phyloP scores from a whole-genome alignment of 2,797 vertebrate species.

The Acanthopagrus latus region DNA sequence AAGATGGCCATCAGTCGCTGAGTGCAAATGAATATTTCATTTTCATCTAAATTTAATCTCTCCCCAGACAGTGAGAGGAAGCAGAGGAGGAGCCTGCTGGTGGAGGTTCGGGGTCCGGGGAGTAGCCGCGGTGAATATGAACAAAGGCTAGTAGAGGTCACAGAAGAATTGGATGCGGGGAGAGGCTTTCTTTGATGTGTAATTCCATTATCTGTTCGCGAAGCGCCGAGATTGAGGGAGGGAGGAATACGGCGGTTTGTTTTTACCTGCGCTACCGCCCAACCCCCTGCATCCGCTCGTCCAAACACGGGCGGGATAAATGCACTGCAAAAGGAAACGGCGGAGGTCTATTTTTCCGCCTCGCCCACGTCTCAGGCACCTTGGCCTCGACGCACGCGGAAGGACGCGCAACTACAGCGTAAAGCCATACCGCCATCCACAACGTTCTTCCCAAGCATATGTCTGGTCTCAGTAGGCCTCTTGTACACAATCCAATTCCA shows the following conservation, averaged over 20 bases:
- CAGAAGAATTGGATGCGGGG: constrained; percentile 68
- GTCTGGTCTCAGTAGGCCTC: constrained; percentile 78
- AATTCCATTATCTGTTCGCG: constrained; percentile 75
- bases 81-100: constrained; percentile 60
- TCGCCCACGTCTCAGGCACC: constrained; percentile 15
- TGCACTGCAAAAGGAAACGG: constrained; percentile 45
- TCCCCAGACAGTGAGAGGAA: constrained; percentile 61
- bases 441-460: constrained; percentile 79
- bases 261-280: constrained; percentile 59
- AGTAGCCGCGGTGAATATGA: constrained; percentile 75
- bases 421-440: constrained; percentile 52
- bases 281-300: constrained; percentile 47
- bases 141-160: constrained; percentile 78
- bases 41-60: constrained; percentile 83
- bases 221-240: constrained; percentile 68
- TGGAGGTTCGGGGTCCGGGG: constrained; percentile 52
- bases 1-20: constrained; percentile 79
- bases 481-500: constrained; percentile 83
- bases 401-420: constrained; percentile 23
- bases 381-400: constrained; percentile 11
- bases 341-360: constrained; percentile 38
- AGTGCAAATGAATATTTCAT: constrained; percentile 83
- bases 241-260: constrained; percentile 49
- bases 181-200: constrained; percentile 77
- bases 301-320: constrained; percentile 58